A percentile compares a stretch with the other conserved stretches of the same genome.
These are phyloP conservation scores for Dromius quadrimaculatus DNA, from an alignment of 2,888 invertebrate genomes.

Conservation along the genomic window DNA sequence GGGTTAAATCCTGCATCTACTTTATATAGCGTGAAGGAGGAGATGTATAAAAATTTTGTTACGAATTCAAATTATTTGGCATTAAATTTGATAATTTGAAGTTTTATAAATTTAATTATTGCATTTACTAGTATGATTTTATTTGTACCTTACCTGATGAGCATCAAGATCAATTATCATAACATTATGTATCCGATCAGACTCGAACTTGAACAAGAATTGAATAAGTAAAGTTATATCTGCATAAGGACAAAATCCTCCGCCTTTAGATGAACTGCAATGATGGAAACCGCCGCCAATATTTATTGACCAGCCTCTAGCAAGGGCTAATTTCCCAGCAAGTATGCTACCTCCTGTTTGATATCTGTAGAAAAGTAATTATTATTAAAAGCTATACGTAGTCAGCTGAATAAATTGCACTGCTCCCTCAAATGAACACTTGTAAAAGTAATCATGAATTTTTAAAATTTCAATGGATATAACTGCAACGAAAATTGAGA, in stretches of 20 bases:
- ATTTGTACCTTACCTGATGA: slow-evolving; percentile 80
- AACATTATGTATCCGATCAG: slow-evolving; percentile 72
- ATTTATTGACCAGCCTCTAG: slow-evolving; percentile 90
- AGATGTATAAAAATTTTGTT: too few relatives aligned
- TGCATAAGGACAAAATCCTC: slow-evolving; percentile 92
- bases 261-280: slow-evolving; percentile 80
- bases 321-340: slow-evolving; percentile 85
- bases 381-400: not conserved
- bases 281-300: slow-evolving; percentile 94
- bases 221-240: slow-evolving; percentile 85
- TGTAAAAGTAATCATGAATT: not conserved
- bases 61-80: too few relatives aligned
- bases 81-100: too few relatives aligned
- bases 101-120: too few relatives aligned
- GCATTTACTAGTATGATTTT: too few relatives aligned
- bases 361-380: slow-evolving; percentile 65
- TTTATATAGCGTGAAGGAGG: too few relatives aligned
- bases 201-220: slow-evolving; percentile 72
- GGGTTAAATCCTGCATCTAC: too few relatives aligned
- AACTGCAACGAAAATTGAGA: too few relatives aligned
- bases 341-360: slow-evolving; percentile 88
- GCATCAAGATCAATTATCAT: slow-evolving; percentile 95
- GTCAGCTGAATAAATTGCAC: not conserved
- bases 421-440: too few relatives aligned
- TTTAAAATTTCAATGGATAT: too few relatives aligned